Evolutionary conservation across 2,888 invertebrate species (phyloP).

Genomic region (Buathra laborator): DNA sequence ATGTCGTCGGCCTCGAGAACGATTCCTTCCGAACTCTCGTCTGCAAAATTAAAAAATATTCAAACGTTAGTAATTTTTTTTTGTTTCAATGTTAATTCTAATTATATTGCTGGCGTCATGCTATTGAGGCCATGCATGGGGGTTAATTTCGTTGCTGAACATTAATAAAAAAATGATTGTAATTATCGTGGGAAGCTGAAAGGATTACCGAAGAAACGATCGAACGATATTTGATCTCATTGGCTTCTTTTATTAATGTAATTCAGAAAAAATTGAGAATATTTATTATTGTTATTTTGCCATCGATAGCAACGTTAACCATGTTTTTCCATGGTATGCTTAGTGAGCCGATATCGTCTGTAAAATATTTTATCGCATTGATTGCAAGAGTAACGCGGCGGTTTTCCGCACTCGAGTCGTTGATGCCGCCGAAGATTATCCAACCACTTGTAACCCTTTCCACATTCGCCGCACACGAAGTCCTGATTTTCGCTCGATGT

Average conservation of each 20-base stretch:
- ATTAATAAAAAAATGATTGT: constrained; percentile 1
- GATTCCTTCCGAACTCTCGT: constrained; percentile 66
- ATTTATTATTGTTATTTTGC: neutral
- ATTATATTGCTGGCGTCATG: constrained; percentile 26
- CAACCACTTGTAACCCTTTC: constrained; percentile 84
- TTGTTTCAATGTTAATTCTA: neutral
- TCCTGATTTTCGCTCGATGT: constrained; percentile 74
- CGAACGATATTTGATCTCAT: neutral
- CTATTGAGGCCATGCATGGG: constrained; percentile 49
- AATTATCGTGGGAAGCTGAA: neutral
- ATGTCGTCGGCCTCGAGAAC: constrained; percentile 58
- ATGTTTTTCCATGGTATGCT: constrained; percentile 84
- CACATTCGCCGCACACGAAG: constrained; percentile 84
- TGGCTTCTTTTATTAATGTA: no score
- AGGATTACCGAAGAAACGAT: neutral
- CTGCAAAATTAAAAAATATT: constrained; percentile 71
- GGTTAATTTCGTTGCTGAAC: constrained; percentile 7
- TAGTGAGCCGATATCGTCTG: constrained; percentile 85
- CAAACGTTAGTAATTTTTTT: constrained; percentile 30
- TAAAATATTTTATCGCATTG: constrained; percentile 84
- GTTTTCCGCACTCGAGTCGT: constrained; percentile 84
- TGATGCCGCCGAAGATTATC: constrained; percentile 83
- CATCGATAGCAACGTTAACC: constrained; percentile 10
- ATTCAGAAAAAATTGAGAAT: no score
- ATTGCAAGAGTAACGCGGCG: constrained; percentile 81